phyloP scores from a whole-genome alignment of 1,140 invertebrate species.

The Caerostris extrusa region DNA sequence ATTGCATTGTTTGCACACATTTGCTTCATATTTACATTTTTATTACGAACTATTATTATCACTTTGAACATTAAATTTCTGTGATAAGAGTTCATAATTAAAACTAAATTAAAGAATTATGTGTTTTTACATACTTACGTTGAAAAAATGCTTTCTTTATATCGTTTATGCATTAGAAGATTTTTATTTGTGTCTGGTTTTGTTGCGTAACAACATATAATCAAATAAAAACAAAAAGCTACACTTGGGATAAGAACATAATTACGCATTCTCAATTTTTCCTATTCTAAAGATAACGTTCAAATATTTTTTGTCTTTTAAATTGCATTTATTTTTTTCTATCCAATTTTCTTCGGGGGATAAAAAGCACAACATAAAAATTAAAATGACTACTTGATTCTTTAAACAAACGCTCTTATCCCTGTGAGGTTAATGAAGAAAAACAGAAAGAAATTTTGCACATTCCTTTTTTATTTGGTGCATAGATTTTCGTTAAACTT shows the following conservation, averaged over 20 bases:
- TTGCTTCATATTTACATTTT: too few species aligned
- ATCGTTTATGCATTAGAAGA: background rate
- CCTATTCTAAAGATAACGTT: background rate
- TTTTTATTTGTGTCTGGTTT: background rate
- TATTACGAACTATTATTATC: too few species aligned
- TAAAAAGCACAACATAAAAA: background rate
- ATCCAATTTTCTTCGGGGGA: background rate
- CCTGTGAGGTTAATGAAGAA: background rate
- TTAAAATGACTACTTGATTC: background rate
- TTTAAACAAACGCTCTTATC: background rate
- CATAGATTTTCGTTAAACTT: background rate
- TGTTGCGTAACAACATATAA: background rate
- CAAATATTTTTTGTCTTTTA: background rate
- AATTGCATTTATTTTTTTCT: background rate
- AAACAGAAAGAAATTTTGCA: background rate
- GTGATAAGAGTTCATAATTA: too few species aligned
- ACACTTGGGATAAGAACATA: background rate
- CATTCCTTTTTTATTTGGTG: background rate
- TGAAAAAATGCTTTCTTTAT: too few species aligned
- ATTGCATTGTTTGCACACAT: too few species aligned
- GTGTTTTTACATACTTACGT: too few species aligned
- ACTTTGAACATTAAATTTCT: too few species aligned
- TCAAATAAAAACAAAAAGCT: background rate
- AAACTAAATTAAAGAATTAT: too few species aligned
- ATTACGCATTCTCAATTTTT: background rate